These are phyloP conservation scores for Campaea margaritaria DNA, from an alignment of 2,888 invertebrate genomes.

Conservation along the genomic window DNA sequence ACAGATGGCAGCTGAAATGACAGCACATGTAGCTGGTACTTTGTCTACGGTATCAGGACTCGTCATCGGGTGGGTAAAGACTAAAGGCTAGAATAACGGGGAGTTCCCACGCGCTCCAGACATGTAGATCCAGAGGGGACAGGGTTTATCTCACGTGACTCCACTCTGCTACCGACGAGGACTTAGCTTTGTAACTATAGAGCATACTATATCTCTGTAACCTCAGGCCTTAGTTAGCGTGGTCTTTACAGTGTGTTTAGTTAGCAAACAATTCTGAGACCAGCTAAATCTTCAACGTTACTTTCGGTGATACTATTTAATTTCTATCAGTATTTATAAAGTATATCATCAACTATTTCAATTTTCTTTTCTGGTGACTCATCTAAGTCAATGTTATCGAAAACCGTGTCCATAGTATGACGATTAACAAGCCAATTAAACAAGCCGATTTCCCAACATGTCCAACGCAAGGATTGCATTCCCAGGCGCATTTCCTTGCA, in stretches of 20 bases:
- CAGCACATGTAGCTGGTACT: slow-evolving; percentile 12
- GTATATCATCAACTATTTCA: too few species aligned
- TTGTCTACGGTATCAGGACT: slow-evolving; percentile 13
- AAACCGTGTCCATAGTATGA: not conserved
- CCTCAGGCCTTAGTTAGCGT: too few species aligned
- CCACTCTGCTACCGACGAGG: slow-evolving; percentile 10
- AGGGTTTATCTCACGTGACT: slow-evolving; percentile 22
- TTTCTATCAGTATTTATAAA: too few species aligned
- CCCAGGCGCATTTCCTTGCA: slow-evolving; percentile 13
- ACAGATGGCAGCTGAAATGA: not conserved
- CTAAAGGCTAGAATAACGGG: slow-evolving; percentile 48
- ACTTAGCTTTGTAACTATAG: not conserved
- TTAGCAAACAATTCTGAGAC: not conserved
- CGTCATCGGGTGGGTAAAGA: slow-evolving; percentile 17
- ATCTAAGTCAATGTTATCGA: too few species aligned
- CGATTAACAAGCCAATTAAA: not conserved
- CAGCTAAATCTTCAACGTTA: too few species aligned
- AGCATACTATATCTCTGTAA: not conserved
- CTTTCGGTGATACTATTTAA: too few species aligned
- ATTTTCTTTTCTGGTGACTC: too few species aligned
- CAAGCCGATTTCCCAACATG: not conserved
- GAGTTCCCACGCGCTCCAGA: slow-evolving; percentile 57
- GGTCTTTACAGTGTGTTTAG: not conserved
- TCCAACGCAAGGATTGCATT: not conserved
- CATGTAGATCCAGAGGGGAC: slow-evolving; percentile 54